Base-by-base conservation (phyloP, 2,113 vertebrate genomes). In the Pelecanus crispus region DNA sequence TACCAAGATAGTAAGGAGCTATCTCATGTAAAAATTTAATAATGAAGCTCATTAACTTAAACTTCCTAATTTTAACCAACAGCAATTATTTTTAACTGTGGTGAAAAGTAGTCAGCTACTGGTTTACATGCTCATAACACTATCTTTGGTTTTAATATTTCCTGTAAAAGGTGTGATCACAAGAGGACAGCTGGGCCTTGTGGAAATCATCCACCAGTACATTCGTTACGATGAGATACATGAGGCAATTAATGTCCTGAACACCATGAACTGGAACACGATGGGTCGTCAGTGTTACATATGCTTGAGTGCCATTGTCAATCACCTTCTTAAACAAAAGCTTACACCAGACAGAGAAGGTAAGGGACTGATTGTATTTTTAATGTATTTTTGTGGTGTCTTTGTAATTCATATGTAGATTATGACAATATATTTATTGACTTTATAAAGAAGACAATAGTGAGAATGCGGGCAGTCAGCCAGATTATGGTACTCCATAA, bases 211-310 rank as follows among this genome's bases (percentile, higher is more conserved):
- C 89, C 98, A 98, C 88, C 98, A 99, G 86, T 97, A 99, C 49
- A 94, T 99, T 93, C 96, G 97, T 66, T 98, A 97, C 8, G 98
- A 98, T 16, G 98, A 99, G 96, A 97, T 99, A 63, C 94, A 77
- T 5, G 98, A 99, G 79, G 99, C 99, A 3, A 90, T 99, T 91
- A 98, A 98, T 70, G 95, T 99, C 95, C 97, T 99, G 93, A 98
- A 97, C 86, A 98, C 98, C 96, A 98, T 99, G 99, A 98, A 99
- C 97, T 99, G 99, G 99, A 98, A 99, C 97, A 98, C 91, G 1
- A 96, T 98, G 97, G 99, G 98, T 63, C 98, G 90, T 10, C 98
- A 98, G 70, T 99, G 99, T 96, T 99, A 98, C 67, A 62, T 98
- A 75, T 98, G 98, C 92, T 97, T 99, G 96, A 98, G 96, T 80